Evolutionary conservation across 2,797 vertebrate genomes (phyloP).

Genomic region (Aldrovandia affinis): DNA sequence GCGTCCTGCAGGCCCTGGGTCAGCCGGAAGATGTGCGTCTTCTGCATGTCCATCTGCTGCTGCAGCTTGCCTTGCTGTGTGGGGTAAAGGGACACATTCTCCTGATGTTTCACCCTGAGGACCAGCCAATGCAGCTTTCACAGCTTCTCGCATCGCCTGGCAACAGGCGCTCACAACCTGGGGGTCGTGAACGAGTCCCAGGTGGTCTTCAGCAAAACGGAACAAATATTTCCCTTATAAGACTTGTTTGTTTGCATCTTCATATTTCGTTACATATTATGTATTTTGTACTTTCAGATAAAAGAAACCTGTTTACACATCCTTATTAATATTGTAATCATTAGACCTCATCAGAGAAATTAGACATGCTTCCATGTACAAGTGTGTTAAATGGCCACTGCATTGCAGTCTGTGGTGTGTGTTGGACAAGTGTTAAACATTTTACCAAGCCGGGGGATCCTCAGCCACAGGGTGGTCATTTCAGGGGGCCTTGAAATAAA

Average conservation of each 20-base stretch:
- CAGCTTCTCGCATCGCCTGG: not conserved
- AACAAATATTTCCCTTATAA: not conserved
- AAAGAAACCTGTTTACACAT: too few species aligned
- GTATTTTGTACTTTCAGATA: too few species aligned
- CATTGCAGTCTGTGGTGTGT: too few species aligned
- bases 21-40: conserved; percentile 96
- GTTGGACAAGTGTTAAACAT: too few species aligned
- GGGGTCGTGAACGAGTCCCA: not conserved
- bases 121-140: not conserved
- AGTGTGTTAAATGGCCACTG: too few species aligned
- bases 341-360: too few species aligned
- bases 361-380: too few species aligned
- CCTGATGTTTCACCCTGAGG: not conserved
- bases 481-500: not conserved
- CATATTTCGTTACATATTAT: not conserved
- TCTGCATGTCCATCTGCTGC: conserved; percentile 98
- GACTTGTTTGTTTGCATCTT: not conserved
- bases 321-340: too few species aligned
- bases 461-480: too few species aligned
- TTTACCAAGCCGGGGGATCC: too few species aligned
- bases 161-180: not conserved
- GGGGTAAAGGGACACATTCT: not conserved
- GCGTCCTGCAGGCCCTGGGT: conserved; percentile 97
- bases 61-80: conserved; percentile 94
- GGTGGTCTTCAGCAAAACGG: not conserved